These are phyloP conservation scores for Scolopax bukidnonensis DNA, from an alignment of 2,797 vertebrate species.

Conservation along the genomic window DNA sequence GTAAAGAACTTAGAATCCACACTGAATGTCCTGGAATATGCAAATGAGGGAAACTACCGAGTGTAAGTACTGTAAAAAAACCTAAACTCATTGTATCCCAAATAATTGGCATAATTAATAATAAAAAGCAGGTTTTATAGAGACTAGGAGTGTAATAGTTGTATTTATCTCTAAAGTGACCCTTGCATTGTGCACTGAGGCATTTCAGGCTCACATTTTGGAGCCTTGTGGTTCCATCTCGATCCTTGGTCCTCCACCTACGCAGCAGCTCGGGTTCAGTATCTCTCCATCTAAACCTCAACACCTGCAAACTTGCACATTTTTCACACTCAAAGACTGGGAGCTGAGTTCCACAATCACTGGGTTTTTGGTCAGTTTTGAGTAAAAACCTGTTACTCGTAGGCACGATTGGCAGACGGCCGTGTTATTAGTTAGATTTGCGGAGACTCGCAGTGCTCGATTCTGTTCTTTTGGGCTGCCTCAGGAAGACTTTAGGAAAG, in stretches of 20 bases:
- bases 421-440: background rate
- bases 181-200: background rate
- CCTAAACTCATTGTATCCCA: background rate
- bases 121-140: background rate
- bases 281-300: background rate
- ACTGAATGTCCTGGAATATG: background rate
- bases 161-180: background rate
- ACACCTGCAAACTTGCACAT: background rate
- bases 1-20: background rate
- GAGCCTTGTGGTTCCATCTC: fast-evolving
- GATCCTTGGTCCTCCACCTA: background rate
- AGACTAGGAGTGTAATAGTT: background rate
- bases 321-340: background rate
- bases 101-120: background rate
- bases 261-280: fast-evolving
- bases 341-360: background rate
- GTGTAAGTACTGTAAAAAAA: background rate
- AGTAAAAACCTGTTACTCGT: background rate
- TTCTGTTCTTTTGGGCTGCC: background rate
- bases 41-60: background rate
- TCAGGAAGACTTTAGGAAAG: background rate
- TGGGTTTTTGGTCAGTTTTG: background rate
- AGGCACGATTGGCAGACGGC: fast-evolving
- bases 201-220: background rate
- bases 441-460: fast-evolving